These are phyloP conservation scores for Hapalemur alaotrensis DNA, from an alignment of 2,797 vertebrate species.

Conservation along the genomic window DNA sequence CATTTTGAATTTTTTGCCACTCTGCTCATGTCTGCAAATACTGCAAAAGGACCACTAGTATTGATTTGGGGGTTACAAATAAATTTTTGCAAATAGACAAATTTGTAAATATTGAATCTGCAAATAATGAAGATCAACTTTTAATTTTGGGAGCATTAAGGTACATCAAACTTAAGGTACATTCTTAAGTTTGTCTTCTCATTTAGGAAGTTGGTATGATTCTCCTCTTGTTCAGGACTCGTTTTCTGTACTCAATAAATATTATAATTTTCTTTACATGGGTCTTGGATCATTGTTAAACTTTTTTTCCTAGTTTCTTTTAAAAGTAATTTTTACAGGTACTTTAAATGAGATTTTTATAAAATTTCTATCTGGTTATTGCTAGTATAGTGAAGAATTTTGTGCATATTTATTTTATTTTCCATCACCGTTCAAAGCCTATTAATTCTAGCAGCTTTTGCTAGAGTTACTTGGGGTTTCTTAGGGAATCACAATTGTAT, in stretches of 20 bases:
- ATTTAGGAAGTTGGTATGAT: background rate
- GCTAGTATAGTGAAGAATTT: background rate
- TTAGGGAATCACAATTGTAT: background rate
- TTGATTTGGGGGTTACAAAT: background rate
- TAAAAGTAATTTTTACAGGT: background rate
- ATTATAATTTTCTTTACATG: background rate
- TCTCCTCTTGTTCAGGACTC: background rate
- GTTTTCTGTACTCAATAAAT: background rate
- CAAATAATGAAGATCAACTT: background rate
- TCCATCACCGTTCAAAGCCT: background rate
- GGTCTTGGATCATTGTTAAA: background rate
- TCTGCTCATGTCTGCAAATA: background rate
- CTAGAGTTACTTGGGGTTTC: background rate
- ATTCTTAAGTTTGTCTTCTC: background rate
- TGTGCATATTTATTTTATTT: background rate
- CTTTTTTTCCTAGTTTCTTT: background rate
- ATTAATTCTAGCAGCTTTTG: conserved; percentile 6
- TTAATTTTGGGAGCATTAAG: background rate
- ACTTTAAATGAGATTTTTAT: background rate
- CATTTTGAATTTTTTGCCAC: background rate
- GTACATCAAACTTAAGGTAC: too few relatives aligned
- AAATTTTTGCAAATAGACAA: background rate
- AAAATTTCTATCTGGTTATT: background rate
- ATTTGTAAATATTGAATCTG: background rate
- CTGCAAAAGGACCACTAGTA: background rate